Percentiles rank a stretch among this genome's conserved stretches.
phyloP scores from a whole-genome alignment of 2,888 invertebrate genomes.

The Netelia fuscicornis region DNA sequence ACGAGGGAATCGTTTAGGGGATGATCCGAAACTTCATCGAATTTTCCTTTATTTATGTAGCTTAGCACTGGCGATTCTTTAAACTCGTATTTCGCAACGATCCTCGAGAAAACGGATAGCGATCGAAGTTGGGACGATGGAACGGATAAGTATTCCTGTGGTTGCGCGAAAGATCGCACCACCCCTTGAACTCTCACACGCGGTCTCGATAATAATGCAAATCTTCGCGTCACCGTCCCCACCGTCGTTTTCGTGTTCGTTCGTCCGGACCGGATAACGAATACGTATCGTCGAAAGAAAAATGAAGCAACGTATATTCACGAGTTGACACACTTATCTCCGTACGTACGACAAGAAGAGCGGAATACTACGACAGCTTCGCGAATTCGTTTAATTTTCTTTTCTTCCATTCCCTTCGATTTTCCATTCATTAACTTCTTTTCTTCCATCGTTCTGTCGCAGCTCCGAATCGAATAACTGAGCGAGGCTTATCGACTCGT shows the following conservation, averaged over 20 bases:
- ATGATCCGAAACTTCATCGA: constrained; percentile 51
- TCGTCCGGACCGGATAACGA: constrained; percentile 21
- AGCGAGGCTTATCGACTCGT: neutral
- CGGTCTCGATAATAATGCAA: constrained; percentile 59
- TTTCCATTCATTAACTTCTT: neutral
- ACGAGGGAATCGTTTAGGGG: constrained; percentile 37
- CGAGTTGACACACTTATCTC: constrained; percentile 55
- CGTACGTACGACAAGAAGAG: constrained; percentile 35
- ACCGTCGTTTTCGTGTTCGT: constrained; percentile 31
- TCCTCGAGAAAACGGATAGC: constrained; percentile 49
- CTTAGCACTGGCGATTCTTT: constrained; percentile 18
- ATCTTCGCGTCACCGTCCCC: constrained; percentile 43
- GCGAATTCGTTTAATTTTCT: constrained; percentile 32
- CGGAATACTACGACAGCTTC: constrained; percentile 32
- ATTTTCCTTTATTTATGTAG: constrained; percentile 39
- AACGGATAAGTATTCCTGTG: constrained; percentile 34
- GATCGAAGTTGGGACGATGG: constrained; percentile 13
- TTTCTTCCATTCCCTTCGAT: neutral
- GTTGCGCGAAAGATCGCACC: constrained; percentile 48
- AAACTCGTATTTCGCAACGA: constrained; percentile 23
- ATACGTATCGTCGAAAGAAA: constrained; percentile 37
- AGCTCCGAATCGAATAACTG: neutral
- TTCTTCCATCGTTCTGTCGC: neutral
- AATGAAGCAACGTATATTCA: constrained; percentile 47
- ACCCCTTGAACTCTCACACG: constrained; percentile 50